Evolutionary conservation across 2,888 invertebrate genomes (phyloP).

Genomic region (Aphodius sticticus): DNA sequence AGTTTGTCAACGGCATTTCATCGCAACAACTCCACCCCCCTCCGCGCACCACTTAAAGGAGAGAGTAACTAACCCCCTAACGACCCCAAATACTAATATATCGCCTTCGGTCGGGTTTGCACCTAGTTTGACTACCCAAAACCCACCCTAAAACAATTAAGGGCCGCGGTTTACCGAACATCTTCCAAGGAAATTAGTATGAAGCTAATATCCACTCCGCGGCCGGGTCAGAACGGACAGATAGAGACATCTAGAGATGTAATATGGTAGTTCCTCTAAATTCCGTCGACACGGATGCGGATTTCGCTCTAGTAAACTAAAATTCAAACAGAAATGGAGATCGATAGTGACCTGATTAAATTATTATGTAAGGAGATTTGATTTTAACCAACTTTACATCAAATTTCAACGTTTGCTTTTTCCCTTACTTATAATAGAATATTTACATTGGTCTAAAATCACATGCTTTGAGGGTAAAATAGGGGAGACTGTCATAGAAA

Average conservation of each 20-base stretch:
- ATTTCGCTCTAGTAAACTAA: background rate
- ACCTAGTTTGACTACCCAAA: background rate
- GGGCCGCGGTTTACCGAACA: background rate
- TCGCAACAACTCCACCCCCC: background rate
- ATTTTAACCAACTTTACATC: too few species aligned
- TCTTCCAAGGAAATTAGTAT: background rate
- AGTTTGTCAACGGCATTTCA: background rate
- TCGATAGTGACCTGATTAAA: background rate
- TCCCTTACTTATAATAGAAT: background rate
- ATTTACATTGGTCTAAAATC: background rate
- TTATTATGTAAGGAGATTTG: background rate
- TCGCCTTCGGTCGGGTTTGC: background rate
- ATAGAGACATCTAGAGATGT: background rate
- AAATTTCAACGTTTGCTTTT: too few species aligned
- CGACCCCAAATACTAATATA: background rate
- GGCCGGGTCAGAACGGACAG: background rate
- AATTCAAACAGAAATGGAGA: background rate
- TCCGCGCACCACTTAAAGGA: background rate
- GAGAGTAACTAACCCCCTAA: background rate
- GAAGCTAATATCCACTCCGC: background rate
- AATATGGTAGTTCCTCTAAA: background rate
- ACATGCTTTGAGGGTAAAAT: too few species aligned
- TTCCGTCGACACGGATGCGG: background rate
- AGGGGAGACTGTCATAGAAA: too few species aligned
- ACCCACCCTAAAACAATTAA: background rate